phyloP scores from a whole-genome alignment of 1,140 invertebrate species.

The Atta texana region DNA sequence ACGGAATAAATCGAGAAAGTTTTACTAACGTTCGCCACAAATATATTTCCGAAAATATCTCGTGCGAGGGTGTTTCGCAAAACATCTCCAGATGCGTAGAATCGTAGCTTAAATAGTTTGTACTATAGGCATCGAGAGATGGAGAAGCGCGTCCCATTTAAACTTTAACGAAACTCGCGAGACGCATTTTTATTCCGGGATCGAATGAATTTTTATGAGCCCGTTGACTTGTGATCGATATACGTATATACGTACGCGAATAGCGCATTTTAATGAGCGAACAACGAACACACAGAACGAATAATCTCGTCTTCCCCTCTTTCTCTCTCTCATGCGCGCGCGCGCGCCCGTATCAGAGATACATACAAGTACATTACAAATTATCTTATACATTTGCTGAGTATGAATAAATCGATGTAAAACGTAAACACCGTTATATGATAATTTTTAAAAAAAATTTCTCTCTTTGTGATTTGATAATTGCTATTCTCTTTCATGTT shows the following conservation, averaged over 20 bases:
- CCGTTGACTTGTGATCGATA: conserved; percentile 58
- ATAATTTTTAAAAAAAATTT: not conserved
- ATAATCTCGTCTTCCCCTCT: not conserved
- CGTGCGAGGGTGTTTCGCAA: not conserved
- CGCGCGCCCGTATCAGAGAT: not conserved
- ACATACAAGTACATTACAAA: conserved; percentile 30
- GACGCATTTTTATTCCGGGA: conserved; percentile 58
- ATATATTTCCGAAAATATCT: conserved; percentile 1
- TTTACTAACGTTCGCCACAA: not conserved
- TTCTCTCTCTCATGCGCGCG: too few relatives aligned
- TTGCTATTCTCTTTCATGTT: not conserved
- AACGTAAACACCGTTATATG: not conserved
- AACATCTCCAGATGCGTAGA: not conserved
- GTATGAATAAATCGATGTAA: not conserved
- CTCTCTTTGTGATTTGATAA: not conserved
- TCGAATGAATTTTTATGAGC: conserved; percentile 57
- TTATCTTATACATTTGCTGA: conserved; percentile 8
- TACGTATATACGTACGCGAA: conserved; percentile 44
- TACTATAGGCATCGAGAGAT: not conserved
- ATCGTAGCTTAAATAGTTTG: conserved; percentile 30
- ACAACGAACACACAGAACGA: conserved; percentile 17
- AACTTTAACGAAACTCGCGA: conserved; percentile 58
- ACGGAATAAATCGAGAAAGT: not conserved
- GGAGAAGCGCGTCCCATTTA: conserved; percentile 32
- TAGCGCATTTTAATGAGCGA: conserved; percentile 56